Percentiles rank a stretch among this genome's conserved stretches.
Evolutionary conservation across 2,113 vertebrate genomes (phyloP).

Genomic region (Isichthys henryi): DNA sequence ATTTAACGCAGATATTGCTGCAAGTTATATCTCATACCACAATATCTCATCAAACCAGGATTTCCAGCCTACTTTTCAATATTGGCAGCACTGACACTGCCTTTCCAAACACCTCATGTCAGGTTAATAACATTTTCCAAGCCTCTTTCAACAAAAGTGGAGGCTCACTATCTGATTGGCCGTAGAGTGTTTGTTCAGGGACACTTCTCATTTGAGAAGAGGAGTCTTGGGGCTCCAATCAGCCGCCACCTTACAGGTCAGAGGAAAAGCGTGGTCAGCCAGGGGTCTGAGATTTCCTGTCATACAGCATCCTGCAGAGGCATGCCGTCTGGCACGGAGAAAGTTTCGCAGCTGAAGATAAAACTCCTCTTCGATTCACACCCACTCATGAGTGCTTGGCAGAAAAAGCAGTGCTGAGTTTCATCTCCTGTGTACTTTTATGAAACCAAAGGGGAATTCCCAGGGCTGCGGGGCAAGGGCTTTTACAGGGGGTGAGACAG

Average conservation of each 20-base stretch:
- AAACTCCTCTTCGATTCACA: neutral
- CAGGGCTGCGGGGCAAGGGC: neutral
- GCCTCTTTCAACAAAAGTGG: neutral
- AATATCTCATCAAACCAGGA: neutral
- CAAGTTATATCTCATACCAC: neutral
- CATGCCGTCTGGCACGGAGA: neutral
- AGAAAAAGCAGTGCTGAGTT: neutral
- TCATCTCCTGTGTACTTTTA: neutral
- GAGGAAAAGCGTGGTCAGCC: neutral
- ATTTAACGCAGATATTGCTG: neutral
- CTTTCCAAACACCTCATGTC: neutral
- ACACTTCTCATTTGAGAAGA: neutral
- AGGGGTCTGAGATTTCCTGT: neutral
- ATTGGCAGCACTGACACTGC: neutral
- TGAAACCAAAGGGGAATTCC: conserved; percentile 8
- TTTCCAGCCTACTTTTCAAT: neutral
- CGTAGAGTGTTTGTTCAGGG: neutral
- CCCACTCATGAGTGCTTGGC: neutral
- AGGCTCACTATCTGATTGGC: neutral
- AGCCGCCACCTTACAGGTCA: neutral
- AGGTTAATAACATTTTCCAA: neutral
- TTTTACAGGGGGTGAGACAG: neutral
- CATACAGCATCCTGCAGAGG: neutral
- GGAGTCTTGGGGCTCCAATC: neutral
- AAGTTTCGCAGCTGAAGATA: neutral